Conservation (phyloP, 2,113 vertebrate species). For the Cololabis saira region DNA sequence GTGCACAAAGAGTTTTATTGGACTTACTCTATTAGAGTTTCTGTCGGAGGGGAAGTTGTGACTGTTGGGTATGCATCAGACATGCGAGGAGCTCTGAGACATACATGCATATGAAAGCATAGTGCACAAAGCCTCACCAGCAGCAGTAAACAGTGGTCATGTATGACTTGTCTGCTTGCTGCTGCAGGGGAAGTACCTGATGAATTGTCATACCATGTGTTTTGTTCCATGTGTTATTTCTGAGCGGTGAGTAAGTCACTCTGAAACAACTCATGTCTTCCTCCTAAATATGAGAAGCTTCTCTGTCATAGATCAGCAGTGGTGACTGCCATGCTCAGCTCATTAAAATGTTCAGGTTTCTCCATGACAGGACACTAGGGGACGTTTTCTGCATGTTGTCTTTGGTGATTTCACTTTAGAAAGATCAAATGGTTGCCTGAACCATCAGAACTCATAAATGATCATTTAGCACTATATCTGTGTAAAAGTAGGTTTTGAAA, state of each 20-base stretch:
- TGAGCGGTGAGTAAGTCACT: constrained; percentile 52
- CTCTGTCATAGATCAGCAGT: constrained; percentile 3
- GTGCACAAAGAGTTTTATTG: not conserved
- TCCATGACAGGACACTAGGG: not conserved
- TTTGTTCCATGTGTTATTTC: constrained; percentile 49
- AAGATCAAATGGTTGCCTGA: not conserved
- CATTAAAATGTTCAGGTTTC: constrained; percentile 20
- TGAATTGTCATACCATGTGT: constrained; percentile 27
- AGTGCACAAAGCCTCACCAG: not conserved
- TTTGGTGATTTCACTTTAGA: constrained; percentile 11
- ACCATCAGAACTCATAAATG: not conserved
- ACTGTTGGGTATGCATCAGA: not conserved
- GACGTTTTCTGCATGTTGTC: constrained; percentile 7
- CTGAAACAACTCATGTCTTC: constrained; percentile 30
- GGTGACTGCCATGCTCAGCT: not conserved
- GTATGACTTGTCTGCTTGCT: not conserved
- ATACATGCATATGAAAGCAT: no score
- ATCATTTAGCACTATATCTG: not conserved
- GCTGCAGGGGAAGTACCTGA: constrained; percentile 45
- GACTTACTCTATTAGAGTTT: not conserved
- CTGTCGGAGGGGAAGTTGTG: not conserved
- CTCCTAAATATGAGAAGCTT: constrained; percentile 3
- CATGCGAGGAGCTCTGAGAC: no score
- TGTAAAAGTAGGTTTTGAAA: not conserved
- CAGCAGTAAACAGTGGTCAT: not conserved